phyloP scores from a whole-genome alignment of 2,113 vertebrate genomes.

The Strix aluco region DNA sequence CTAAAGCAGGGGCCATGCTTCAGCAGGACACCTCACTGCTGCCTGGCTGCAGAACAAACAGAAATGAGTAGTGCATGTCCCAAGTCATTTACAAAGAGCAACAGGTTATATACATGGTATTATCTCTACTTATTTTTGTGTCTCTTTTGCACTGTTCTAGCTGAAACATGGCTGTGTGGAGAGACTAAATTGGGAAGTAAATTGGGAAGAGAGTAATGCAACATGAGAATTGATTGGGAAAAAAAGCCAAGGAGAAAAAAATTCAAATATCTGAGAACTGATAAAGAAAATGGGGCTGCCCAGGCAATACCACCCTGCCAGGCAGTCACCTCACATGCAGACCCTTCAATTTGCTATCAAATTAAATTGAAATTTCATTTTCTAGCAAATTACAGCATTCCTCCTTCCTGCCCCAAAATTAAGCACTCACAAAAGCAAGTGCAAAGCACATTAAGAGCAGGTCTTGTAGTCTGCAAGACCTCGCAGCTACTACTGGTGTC shows the following conservation, averaged over 20 bases:
- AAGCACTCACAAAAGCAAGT: not conserved
- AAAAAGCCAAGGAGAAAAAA: not conserved
- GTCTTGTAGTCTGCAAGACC: not conserved
- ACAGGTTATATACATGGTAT: not conserved
- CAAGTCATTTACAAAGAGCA: not conserved
- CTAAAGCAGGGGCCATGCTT: not conserved
- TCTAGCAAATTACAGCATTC: not conserved
- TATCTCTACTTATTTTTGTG: not conserved
- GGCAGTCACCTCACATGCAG: not conserved
- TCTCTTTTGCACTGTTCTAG: not conserved
- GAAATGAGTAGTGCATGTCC: accelerated
- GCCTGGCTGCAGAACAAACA: not conserved
- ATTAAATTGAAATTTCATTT: not conserved
- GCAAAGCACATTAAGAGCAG: not conserved
- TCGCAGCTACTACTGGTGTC: not conserved
- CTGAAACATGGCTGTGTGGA: not conserved
- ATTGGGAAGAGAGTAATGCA: not conserved
- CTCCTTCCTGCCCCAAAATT: not conserved
- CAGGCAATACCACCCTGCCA: not conserved
- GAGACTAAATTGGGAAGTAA: not conserved
- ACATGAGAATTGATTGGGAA: accelerated
- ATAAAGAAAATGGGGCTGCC: not conserved
- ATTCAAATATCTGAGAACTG: not conserved
- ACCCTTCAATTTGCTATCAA: not conserved
- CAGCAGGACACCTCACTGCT: not conserved